Percentiles rank a stretch among this genome's conserved stretches.
Conservation (phyloP, 1,140 invertebrate genomes). For the honey bee (Apis mellifera) region Amel_HAv3.1 CM009945.2:2608001-2608500, state of each 20-base stretch:
- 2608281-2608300: conserved; percentile 41
- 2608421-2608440: conserved; percentile 77
- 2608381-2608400: conserved; percentile 25
- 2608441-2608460: conserved; percentile 78
- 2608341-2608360: conserved; percentile 33
- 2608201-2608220: conserved; percentile 66
- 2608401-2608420: not conserved
- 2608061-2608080: conserved; percentile 46
- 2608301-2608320: conserved; percentile 23
- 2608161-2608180: conserved; percentile 18
- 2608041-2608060: conserved; percentile 31
- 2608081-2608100: conserved; percentile 49
- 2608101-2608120: conserved; percentile 76
- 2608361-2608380: too few species aligned
- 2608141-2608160: conserved; percentile 67
- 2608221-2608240: conserved; percentile 72
- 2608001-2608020: conserved; percentile 29
- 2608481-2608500: conserved; percentile 70
- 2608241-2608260: conserved; percentile 72
- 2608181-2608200: not conserved
- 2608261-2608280: conserved; percentile 69
- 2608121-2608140: conserved; percentile 70
- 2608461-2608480: conserved; percentile 41
- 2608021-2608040: conserved; percentile 46
- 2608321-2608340: conserved; percentile 64